These are phyloP conservation scores for Bubalus kerabau DNA, from an alignment of 2,113 vertebrate genomes.

Conservation along the genomic window DNA sequence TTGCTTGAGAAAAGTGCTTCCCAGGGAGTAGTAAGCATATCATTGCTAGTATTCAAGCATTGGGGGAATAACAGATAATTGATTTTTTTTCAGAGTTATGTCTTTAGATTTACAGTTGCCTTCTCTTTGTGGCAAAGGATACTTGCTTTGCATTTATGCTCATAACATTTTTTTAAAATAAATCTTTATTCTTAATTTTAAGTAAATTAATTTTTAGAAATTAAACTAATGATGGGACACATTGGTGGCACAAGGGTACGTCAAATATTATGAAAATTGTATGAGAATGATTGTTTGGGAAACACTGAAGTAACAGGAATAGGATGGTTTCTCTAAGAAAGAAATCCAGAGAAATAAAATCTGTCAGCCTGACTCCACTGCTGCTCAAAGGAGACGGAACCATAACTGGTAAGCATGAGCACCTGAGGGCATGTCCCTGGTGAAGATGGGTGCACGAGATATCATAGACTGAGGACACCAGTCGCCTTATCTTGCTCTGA, in stretches of 20 bases:
- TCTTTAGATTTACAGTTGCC: neutral
- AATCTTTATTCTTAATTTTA: neutral
- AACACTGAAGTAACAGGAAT: neutral
- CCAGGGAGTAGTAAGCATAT: neutral
- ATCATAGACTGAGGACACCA: neutral
- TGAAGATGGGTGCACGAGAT: fast-evolving
- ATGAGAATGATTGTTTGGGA: neutral
- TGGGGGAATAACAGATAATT: neutral
- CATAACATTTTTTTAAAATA: neutral
- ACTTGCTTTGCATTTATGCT: neutral
- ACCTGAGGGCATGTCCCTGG: neutral
- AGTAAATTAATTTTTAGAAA: neutral
- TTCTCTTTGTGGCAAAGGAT: neutral
- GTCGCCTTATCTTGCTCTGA: neutral
- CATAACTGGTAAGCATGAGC: neutral
- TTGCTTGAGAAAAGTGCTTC: neutral
- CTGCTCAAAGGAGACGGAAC: neutral
- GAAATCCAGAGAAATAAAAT: neutral
- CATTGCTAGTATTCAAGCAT: neutral
- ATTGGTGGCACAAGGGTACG: neutral
- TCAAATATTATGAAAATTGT: neutral
- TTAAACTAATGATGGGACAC: neutral
- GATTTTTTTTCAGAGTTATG: neutral
- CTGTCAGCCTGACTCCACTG: neutral
- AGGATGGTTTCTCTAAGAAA: neutral